These are phyloP conservation scores for Carterocephalus palaemon DNA, from an alignment of 2,888 invertebrate species.

Conservation along the genomic window DNA sequence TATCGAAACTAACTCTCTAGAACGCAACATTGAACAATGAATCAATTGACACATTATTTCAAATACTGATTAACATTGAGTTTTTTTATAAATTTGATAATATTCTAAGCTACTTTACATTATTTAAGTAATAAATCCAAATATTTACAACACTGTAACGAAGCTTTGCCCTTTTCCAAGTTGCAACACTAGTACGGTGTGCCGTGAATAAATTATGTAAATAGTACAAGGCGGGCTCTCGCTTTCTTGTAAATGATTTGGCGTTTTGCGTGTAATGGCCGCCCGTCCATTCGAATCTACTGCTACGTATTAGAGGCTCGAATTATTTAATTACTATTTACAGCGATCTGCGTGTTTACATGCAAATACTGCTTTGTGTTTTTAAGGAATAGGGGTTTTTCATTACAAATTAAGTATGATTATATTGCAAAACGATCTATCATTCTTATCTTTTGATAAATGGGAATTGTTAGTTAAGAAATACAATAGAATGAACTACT, in stretches of 20 bases:
- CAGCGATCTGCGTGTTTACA: conserved; percentile 43
- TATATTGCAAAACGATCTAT: no score
- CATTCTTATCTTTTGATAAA: conserved; percentile 1
- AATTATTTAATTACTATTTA: conserved; percentile 70
- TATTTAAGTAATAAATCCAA: no score
- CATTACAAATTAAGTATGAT: conserved; percentile 6
- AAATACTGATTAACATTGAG: no score
- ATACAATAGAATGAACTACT: no score
- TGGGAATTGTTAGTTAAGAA: no score
- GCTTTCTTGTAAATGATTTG: conserved; percentile 76
- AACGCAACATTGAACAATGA: background rate
- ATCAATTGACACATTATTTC: no score
- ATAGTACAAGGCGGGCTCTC: conserved; percentile 68
- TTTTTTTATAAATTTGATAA: no score
- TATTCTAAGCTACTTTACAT: no score
- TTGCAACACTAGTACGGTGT: conserved; percentile 40
- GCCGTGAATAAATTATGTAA: conserved; percentile 74
- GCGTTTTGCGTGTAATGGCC: conserved; percentile 67
- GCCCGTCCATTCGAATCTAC: conserved; percentile 53
- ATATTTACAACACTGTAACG: no score
- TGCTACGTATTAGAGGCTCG: conserved; percentile 53
- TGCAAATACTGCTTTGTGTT: conserved; percentile 39
- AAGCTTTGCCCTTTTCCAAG: conserved; percentile 25
- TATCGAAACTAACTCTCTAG: background rate
- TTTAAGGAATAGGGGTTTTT: conserved; percentile 7